Conservation (phyloP, 2,888 invertebrate genomes). For the Drosophila merina region DNA sequence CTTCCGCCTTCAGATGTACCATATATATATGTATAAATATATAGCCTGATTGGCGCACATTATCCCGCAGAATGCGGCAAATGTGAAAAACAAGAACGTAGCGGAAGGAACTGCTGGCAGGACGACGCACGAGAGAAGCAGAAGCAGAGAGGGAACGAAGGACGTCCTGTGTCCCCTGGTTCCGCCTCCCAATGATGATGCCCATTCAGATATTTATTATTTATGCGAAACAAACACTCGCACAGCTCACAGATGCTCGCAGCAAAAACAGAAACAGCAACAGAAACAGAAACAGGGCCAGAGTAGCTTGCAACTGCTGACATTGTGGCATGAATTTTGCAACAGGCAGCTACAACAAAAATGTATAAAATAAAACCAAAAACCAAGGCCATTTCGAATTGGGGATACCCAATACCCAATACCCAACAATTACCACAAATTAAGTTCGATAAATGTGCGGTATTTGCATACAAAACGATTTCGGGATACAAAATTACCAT, state of each 20-base stretch:
- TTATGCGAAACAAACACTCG: conserved; percentile 52
- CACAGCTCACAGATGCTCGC: conserved; percentile 20
- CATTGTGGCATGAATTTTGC: conserved; percentile 56
- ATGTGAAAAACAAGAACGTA: conserved; percentile 11
- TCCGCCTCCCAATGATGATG: conserved; percentile 44
- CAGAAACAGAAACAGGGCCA: conserved; percentile 3
- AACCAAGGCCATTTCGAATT: conserved; percentile 1
- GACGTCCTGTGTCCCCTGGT: conserved; percentile 39
- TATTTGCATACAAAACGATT: background rate
- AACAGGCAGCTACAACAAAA: conserved; percentile 37
- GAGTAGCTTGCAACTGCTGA: conserved; percentile 33
- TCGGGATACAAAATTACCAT: background rate
- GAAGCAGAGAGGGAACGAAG: conserved; percentile 22
- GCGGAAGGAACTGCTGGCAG: conserved; percentile 41
- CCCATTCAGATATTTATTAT: conserved; percentile 61
- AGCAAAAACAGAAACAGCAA: conserved; percentile 7
- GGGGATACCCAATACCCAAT: background rate
- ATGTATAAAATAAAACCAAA: background rate
- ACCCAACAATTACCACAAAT: background rate
- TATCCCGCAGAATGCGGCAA: conserved; percentile 49
- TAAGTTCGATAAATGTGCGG: background rate
- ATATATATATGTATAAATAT: background rate
- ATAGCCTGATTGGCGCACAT: conserved; percentile 66
- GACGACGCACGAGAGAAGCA: background rate
- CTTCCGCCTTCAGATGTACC: background rate